Base-by-base conservation (phyloP, 23 tunicate species). In the Botrylloides violaceus region DNA sequence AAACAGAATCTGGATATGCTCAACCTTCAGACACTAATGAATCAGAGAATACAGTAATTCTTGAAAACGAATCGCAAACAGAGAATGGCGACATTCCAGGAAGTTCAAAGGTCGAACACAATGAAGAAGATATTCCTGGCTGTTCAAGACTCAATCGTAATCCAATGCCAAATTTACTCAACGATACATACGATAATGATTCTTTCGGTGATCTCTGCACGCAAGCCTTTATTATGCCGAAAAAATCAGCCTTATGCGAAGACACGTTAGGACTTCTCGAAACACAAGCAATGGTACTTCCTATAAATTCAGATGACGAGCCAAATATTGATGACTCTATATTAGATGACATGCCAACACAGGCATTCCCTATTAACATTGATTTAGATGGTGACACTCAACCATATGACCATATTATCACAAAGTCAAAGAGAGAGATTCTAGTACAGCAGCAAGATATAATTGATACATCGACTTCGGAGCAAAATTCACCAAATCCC, bases 161-260 rank as follows among this genome's bases (percentile, higher is more conserved):
- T 15, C 53, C 53, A 43, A 15, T 15, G 53, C 12, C 53, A 15
- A 15, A 43, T 15, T n/a, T n/a, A n/a, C 53, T 15, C 15, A 15
- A 43, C 15, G 53, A 59, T 7, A 59, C 29, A 59, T 60, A 60
- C 65, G 64, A 59, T 6, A 7, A 19, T 38, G 74, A 68, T 43
- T 26, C 74, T 18, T 68, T 68, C 37, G 74, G 37, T 68, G 74
- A 68, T 36, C 21, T 43, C 9, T 43, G 58, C 58, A 68, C 74
- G 9, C 74, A 68, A 22, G 58, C 49, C 1, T 68, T 37, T 37
- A 32, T 56, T 25, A 37, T 43, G 37, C 37, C 56, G n/a, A 36
- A 56, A 37, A 37, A 37, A 36, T 30, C 38, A 18, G 15, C 38
- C 71, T 35, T 68, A 56, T 25, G 19, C 65, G 58, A 68, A 68